phyloP scores from a whole-genome alignment of 2,797 vertebrate species.

The Smutsia temminckii region DNA sequence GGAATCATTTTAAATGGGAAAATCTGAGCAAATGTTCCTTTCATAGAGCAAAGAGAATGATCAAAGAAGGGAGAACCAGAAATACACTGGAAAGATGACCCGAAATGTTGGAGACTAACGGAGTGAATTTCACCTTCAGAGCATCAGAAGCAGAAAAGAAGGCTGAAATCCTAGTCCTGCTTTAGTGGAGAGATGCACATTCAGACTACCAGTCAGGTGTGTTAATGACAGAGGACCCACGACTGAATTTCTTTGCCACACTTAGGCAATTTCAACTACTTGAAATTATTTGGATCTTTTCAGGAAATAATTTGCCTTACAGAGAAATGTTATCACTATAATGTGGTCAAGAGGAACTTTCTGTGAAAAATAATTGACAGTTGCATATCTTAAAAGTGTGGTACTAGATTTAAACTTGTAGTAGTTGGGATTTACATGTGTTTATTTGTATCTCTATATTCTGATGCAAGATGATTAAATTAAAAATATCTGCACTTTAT shows the following conservation, averaged over 20 bases:
- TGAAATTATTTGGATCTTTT: neutral
- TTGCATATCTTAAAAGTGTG: neutral
- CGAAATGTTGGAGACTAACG: fast-evolving
- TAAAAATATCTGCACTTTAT: neutral
- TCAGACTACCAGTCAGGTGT: fast-evolving
- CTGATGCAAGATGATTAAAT: neutral
- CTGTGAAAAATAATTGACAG: neutral
- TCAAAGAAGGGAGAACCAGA: fast-evolving
- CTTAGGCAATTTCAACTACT: fast-evolving
- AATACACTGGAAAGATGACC: neutral
- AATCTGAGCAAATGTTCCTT: neutral
- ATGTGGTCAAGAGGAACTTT: neutral
- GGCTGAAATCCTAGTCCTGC: too few relatives aligned
- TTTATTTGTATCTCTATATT: neutral
- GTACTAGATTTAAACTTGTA: neutral
- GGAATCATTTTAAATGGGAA: neutral
- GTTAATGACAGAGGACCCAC: fast-evolving
- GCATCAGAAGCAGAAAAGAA: neutral
- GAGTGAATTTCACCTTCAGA: too few relatives aligned
- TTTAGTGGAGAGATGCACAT: fast-evolving
- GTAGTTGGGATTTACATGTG: neutral
- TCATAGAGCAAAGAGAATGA: neutral
- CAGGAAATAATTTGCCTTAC: neutral
- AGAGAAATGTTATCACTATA: neutral
- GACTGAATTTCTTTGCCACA: neutral